Evolutionary conservation across 1,140 invertebrate genomes (phyloP), one percentile per base, ranked within the genome.

Genomic region (Drosophila ironensis): DNA sequence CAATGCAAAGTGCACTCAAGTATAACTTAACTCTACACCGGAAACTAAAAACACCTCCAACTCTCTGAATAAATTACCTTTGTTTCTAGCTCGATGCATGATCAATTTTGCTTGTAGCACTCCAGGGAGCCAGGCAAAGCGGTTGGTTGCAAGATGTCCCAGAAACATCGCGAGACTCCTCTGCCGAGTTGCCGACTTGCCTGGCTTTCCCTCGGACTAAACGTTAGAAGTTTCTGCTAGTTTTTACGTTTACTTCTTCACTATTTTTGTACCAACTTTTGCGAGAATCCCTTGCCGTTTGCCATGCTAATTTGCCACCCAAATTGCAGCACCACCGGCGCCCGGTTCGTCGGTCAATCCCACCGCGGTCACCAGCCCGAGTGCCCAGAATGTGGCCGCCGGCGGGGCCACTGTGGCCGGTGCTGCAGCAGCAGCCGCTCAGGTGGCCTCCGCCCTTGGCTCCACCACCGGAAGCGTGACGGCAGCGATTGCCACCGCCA

Each of bases 341-440:
- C 80, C 88, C 42, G 88, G 88, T 53, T 89, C 88, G 42, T 89
- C 88, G 70, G 88, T 90, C 44, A 90, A 90, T 90, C 88, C 88
- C 84, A 90, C 88, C 80, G 88, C 88, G 52, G 87, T 90, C 37
- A 89, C 88, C 56, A 90, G 88, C 48, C 88, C 88, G 50, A 89
- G 88, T 66, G 87, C 88, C 41, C 87, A 89, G 68, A 90, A 88
- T 89, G 88, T 90, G 54, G 80, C 88, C 48, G 82, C 88, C 40
- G 87, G 87, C 37, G 82, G 87, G 19, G 87, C 87, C 19, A 88
- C 86, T 33, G 87, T 89, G 30, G 56, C 56, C 37, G 87, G 87
- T 57, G 87, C 87, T 14, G 88, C 80, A 17, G 78, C 82, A 9
- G 78, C 84, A 17, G 72, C 72, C 9, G 84, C 84, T 20, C 74